A percentile compares a stretch with the other conserved stretches of the same genome.
phyloP scores from a whole-genome alignment of 2,888 invertebrate species.

The Poecilobothrus nobilitatus region DNA sequence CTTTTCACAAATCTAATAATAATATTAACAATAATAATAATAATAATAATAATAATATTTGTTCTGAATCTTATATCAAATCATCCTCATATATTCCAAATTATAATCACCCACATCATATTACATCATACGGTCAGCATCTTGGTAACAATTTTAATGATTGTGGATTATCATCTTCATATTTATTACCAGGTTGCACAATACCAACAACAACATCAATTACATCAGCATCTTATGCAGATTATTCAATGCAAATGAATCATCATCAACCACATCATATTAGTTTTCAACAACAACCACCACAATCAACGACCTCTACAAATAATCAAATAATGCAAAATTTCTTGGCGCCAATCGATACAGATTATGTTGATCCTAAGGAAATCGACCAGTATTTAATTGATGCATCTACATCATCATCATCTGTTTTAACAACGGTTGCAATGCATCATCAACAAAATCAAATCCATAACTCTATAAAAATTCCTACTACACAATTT shows the following conservation, averaged over 20 bases:
- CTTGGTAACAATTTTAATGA: background rate
- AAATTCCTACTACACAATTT: slow-evolving; percentile 13
- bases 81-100: background rate
- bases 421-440: slow-evolving; percentile 13
- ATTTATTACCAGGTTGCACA: slow-evolving; percentile 13
- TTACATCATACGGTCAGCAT: background rate
- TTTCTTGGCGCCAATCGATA: slow-evolving; percentile 20
- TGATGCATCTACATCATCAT: slow-evolving; percentile 24
- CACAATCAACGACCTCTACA: background rate
- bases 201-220: slow-evolving; percentile 18
- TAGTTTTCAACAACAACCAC: background rate
- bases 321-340: slow-evolving; percentile 16
- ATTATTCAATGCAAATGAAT: background rate
- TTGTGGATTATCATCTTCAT: slow-evolving; percentile 10
- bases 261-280: slow-evolving; percentile 5
- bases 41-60: background rate
- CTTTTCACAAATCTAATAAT: background rate
- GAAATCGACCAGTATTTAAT: slow-evolving; percentile 45
- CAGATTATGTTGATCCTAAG: slow-evolving; percentile 38
- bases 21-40: background rate
- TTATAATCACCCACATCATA: background rate
- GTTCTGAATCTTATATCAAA: background rate
- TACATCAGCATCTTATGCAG: slow-evolving; percentile 15
- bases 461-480: slow-evolving; percentile 17
- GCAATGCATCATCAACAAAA: slow-evolving; percentile 18